phyloP scores from a whole-genome alignment of 92 coral and sea anemone genomes.

The Anthopleura xanthogrammica region DNA sequence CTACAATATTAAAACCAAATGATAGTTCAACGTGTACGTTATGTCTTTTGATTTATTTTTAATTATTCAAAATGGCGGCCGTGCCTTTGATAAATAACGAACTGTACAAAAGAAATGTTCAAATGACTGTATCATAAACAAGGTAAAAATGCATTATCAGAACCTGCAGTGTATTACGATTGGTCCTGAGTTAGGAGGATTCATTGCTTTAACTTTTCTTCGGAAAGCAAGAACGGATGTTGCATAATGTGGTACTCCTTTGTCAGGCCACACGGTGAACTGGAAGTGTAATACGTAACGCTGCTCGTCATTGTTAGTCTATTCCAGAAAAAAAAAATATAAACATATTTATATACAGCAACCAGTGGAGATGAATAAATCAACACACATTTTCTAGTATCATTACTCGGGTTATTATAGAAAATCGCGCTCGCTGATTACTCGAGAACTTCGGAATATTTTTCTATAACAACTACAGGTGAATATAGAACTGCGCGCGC shows the following conservation, averaged over 20 bases:
- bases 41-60: no score
- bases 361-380: not conserved
- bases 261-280: constrained; percentile 47
- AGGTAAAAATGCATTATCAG: not conserved
- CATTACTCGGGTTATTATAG: no score
- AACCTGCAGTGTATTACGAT: constrained; percentile 40
- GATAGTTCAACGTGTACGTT: no score
- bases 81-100: no score
- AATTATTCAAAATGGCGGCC: not conserved
- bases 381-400: not conserved
- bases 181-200: constrained; percentile 22
- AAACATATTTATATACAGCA: not conserved
- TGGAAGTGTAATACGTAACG: constrained; percentile 44
- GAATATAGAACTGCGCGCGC: no score
- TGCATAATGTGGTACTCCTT: constrained; percentile 46
- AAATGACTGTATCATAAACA: not conserved
- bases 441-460: no score
- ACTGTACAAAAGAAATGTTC: no score
- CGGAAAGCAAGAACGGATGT: constrained; percentile 31
- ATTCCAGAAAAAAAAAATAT: not conserved
- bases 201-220: constrained; percentile 23
- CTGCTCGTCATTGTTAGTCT: constrained; percentile 30
- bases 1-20: constrained; percentile 16
- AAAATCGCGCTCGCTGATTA: no score
- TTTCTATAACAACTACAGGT: no score